Evolutionary conservation across 2,888 invertebrate genomes (phyloP).

Genomic region (Phyto melanocephala): DNA sequence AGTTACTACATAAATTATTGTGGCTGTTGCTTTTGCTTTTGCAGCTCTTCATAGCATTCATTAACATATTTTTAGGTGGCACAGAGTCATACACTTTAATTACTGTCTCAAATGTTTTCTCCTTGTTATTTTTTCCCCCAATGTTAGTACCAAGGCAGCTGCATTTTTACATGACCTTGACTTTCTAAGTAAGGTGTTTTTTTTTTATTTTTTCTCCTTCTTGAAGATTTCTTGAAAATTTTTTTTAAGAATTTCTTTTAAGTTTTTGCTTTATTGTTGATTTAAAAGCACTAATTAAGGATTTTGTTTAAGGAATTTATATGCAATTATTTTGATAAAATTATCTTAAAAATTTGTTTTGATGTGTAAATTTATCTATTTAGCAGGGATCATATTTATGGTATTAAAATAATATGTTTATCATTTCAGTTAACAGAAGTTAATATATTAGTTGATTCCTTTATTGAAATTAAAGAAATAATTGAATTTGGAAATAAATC

Average conservation of each 20-base stretch:
- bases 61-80: slow-evolving; percentile 31
- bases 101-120: slow-evolving; percentile 27
- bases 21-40: slow-evolving; percentile 3
- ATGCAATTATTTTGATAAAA: too few relatives aligned
- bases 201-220: neutral
- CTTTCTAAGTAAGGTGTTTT: slow-evolving; percentile 19
- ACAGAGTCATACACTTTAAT: slow-evolving; percentile 1
- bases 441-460: too few relatives aligned
- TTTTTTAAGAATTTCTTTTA: neutral
- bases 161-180: slow-evolving; percentile 40
- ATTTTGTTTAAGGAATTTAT: too few relatives aligned
- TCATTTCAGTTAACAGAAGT: too few relatives aligned
- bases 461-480: too few relatives aligned
- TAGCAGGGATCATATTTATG: too few relatives aligned
- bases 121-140: neutral
- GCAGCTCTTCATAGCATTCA: neutral
- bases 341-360: too few relatives aligned
- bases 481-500: too few relatives aligned
- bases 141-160: neutral
- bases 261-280: neutral
- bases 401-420: too few relatives aligned
- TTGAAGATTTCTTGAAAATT: neutral
- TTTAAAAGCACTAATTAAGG: neutral
- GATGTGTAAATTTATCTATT: too few relatives aligned
- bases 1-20: slow-evolving; percentile 1